A percentile compares a stretch with the other conserved stretches of the same genome.
phyloP scores from a whole-genome alignment of 2,888 invertebrate species.

The Deroplatys truncata region DNA sequence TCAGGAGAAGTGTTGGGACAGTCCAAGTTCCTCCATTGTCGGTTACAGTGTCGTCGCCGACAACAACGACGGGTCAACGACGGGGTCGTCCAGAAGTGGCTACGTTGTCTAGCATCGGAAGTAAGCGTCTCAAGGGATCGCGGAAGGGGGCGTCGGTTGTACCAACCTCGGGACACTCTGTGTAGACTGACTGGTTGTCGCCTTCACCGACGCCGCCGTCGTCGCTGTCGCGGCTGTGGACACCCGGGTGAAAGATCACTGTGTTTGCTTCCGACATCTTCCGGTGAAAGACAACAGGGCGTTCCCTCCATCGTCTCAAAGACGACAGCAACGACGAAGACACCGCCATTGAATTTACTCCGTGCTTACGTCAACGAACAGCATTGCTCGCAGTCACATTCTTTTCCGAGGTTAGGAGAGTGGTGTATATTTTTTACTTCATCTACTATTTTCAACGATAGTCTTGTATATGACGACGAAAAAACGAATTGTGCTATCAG shows the following conservation, averaged over 20 bases:
- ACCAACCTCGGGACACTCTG: background rate
- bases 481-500: background rate
- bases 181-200: background rate
- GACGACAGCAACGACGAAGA: background rate
- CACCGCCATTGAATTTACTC: background rate
- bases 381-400: background rate
- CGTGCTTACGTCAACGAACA: background rate
- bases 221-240: background rate
- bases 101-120: background rate
- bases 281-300: background rate
- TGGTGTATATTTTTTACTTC: background rate
- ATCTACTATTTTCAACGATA: background rate
- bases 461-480: conserved; percentile 2
- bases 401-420: background rate
- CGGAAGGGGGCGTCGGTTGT: background rate
- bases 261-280: background rate
- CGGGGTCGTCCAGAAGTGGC: background rate
- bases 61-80: background rate
- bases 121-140: conserved; percentile 2
- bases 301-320: background rate
- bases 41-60: background rate
- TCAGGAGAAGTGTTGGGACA: conserved; percentile 15
- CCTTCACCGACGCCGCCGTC: conserved; percentile 15
- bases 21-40: background rate
- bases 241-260: background rate